Conservation (phyloP, 2,888 invertebrate genomes). For the Leucophenga montana region DNA sequence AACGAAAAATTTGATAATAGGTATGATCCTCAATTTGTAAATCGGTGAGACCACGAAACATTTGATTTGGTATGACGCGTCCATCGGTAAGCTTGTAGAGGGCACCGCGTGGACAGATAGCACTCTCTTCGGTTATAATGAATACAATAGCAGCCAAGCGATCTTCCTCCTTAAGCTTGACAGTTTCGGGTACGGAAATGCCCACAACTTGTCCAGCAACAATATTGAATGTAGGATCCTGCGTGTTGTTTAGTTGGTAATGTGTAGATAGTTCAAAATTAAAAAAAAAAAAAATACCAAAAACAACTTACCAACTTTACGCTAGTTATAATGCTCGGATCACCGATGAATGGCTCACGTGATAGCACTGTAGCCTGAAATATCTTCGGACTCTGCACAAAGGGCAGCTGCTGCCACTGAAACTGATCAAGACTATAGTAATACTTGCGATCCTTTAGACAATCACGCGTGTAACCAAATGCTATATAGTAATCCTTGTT, state of each 20-base stretch:
- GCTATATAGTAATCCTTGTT: conserved; percentile 88
- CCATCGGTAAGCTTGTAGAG: conserved; percentile 84
- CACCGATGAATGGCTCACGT: conserved; percentile 65
- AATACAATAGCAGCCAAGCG: conserved; percentile 82
- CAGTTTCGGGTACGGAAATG: conserved; percentile 73
- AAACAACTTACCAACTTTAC: conserved; percentile 67
- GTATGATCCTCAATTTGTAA: conserved; percentile 81
- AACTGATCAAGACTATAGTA: conserved; percentile 85
- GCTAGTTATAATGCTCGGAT: conserved; percentile 60
- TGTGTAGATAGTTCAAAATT: neutral
- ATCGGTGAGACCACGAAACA: conserved; percentile 79
- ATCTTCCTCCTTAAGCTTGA: conserved; percentile 84
- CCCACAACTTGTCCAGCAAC: conserved; percentile 73
- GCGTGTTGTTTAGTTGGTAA: too few species aligned
- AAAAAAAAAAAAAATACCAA: too few species aligned
- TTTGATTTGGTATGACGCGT: conserved; percentile 80
- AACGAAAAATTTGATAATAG: conserved; percentile 85
- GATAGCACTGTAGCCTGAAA: conserved; percentile 67
- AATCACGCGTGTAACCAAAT: conserved; percentile 84
- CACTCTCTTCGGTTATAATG: conserved; percentile 83
- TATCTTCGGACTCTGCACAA: conserved; percentile 69
- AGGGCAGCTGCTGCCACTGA: conserved; percentile 79
- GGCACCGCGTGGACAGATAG: conserved; percentile 85
- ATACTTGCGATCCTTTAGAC: conserved; percentile 80
- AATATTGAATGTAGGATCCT: conserved; percentile 74